Percentiles rank a stretch among this genome's conserved stretches.
These are phyloP conservation scores for Ptilorrhoa leucosticta DNA, from an alignment of 2,113 vertebrate genomes.

Conservation along the genomic window DNA sequence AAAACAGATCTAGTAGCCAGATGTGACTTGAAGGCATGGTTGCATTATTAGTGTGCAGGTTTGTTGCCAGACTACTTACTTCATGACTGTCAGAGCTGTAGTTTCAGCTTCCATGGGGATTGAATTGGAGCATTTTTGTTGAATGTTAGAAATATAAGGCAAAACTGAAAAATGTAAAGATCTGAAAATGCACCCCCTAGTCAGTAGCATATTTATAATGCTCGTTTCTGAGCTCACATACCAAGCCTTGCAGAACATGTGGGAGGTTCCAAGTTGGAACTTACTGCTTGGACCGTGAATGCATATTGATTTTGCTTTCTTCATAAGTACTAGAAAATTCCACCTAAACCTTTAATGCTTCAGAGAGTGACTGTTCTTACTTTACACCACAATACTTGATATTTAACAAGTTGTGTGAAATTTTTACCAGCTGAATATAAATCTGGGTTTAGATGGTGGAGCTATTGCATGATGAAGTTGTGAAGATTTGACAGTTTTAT, in stretches of 20 bases:
- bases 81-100: neutral
- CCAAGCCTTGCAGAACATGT: neutral
- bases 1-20: neutral
- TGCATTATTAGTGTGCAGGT: neutral
- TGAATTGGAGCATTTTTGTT: neutral
- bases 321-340: neutral
- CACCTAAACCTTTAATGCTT: neutral
- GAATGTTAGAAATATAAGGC: neutral
- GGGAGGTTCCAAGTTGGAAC: neutral
- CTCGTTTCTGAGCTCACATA: fast-evolving
- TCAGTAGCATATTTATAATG: neutral
- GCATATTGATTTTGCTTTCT: neutral
- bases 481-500: neutral
- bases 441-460: neutral
- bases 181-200: neutral
- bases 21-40: neutral
- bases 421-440: neutral
- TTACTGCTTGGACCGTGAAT: neutral
- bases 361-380: neutral
- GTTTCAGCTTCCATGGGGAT: neutral
- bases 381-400: neutral
- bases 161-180: neutral
- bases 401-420: neutral
- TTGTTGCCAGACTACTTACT: neutral
- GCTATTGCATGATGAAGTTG: neutral